Evolutionary conservation across 2,888 invertebrate species (phyloP).

Genomic region (Drosophila antonietae): DNA sequence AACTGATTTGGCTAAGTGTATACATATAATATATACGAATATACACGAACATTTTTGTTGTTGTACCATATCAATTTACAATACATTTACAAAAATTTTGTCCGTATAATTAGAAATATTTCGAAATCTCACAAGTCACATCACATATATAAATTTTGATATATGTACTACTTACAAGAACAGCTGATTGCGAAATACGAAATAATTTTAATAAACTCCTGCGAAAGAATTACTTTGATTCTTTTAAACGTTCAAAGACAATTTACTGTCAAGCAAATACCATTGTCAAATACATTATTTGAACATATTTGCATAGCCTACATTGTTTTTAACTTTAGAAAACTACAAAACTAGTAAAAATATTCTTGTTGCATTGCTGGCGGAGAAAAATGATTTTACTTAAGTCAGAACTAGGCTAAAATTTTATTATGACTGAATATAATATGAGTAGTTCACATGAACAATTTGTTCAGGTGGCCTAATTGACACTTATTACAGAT

Average conservation of each 20-base stretch:
- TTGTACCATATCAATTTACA: not conserved
- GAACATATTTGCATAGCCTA: not conserved
- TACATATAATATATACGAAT: not conserved
- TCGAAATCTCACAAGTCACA: not conserved
- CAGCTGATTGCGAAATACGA: not conserved
- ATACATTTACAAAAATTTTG: not conserved
- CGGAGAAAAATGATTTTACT: not conserved
- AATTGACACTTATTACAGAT: not conserved
- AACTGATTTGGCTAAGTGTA: slow-evolving; percentile 3
- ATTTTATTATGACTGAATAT: slow-evolving; percentile 14
- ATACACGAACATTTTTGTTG: not conserved
- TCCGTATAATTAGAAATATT: not conserved
- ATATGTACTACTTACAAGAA: not conserved
- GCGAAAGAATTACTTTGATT: not conserved
- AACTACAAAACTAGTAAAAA: not conserved
- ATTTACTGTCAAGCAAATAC: too few species aligned
- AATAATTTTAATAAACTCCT: not conserved
- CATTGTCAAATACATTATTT: too few species aligned
- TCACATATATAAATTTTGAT: not conserved
- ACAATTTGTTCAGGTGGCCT: slow-evolving; percentile 1
- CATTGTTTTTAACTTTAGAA: not conserved
- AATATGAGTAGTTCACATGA: slow-evolving; percentile 9
- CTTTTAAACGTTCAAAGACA: not conserved
- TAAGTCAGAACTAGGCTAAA: not conserved
- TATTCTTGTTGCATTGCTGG: not conserved